Conservation (phyloP, 2,113 vertebrate species). For the Esox niger region DNA sequence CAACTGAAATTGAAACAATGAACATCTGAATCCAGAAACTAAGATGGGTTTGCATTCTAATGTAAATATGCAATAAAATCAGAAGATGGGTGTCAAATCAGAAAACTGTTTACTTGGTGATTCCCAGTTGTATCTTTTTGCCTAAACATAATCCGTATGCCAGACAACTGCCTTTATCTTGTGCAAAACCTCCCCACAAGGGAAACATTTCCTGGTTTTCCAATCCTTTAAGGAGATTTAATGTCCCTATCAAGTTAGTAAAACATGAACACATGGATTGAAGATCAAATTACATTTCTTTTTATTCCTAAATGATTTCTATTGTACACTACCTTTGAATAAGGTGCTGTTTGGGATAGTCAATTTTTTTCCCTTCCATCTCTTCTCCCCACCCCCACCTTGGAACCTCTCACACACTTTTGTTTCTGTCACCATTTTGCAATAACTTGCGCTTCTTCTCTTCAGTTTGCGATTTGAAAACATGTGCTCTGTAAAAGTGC, state of each 20-base stretch:
- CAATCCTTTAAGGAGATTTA: too few relatives aligned
- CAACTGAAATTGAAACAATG: too few relatives aligned
- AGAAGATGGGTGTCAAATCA: neutral
- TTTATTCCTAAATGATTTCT: neutral
- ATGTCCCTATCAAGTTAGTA: too few relatives aligned
- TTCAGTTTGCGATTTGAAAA: conserved; percentile 83
- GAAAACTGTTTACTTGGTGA: neutral
- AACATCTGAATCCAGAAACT: neutral
- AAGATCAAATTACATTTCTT: neutral
- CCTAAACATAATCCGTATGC: too few relatives aligned
- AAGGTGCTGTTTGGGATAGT: too few relatives aligned
- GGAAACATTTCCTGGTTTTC: too few relatives aligned
- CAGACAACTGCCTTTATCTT: too few relatives aligned
- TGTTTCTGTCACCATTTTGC: conserved; percentile 77
- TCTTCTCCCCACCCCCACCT: neutral
- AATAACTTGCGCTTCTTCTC: conserved; percentile 81
- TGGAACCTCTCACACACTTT: conserved; percentile 41
- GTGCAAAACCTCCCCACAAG: too few relatives aligned
- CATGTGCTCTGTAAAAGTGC: conserved; percentile 85
- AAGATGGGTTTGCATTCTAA: neutral
- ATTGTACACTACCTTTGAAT: too few relatives aligned
- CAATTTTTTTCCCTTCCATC: too few relatives aligned
- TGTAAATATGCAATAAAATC: neutral
- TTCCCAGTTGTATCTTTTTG: too few relatives aligned
- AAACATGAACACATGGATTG: neutral